Base-by-base conservation (phyloP, 2,113 vertebrate genomes). In the Nematolebias whitei region DNA sequence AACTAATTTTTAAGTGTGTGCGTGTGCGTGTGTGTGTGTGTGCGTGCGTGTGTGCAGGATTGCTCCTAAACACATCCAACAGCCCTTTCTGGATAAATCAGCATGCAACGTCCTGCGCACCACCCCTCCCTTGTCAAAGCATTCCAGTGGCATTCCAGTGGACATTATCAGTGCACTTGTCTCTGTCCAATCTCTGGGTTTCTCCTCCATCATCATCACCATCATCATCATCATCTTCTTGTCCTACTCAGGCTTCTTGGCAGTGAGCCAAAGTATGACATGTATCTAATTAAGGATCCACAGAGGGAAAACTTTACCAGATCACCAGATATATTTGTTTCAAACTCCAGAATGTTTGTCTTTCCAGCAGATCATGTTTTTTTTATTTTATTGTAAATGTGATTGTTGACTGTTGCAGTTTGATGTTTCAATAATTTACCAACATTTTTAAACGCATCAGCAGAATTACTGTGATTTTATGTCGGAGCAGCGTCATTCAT, bases 41-140 rank as follows among this genome's bases (percentile, higher is more conserved):
- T 63, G 2, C 22, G 18, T 19, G 62, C 22, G 24, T 16, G 23
- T 20, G 50, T 45, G 32, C 51, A 4, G 23, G 13, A 35, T 23
- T 1, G 38, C 2, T 32, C 53, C 5, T 12, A 40, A 16, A 53
- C 71, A 79, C 41, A 32, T 83, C 72, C 60, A 69, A 24, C 60
- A 68, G 61, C 39, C 65, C 63, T 58, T 13, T 50, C 51, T 85
- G 63, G 45, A 53, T 75, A 75, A 76, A 78, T 80, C 41, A 44
- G 76, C 49, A 43, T 68, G 65, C 76, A 80, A 79, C 84, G 86
- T 87, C 88, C 87, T 83, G 56, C 72, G 61, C 74, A 68, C 69
- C 51, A 39, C 68, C 55, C 76, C 78, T 78, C 71, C 69, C 71
- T 63, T 69, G 68, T n/a, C n/a, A n/a, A n/a, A n/a, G n/a, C n/a